Evolutionary conservation across 2,797 vertebrate genomes (phyloP).

Genomic region (Acanthurus tractus): DNA sequence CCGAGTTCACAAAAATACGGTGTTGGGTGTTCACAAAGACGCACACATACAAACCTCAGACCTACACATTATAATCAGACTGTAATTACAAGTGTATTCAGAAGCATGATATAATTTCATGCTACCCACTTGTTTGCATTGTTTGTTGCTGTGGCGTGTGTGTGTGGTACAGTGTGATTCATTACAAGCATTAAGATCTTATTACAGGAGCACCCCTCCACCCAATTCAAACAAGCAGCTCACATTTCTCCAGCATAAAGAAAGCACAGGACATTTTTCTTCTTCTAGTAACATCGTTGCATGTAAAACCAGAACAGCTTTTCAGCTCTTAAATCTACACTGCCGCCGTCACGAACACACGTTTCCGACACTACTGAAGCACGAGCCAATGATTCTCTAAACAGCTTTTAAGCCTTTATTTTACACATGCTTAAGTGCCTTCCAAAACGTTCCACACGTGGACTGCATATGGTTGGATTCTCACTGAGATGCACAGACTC

Average conservation of each 20-base stretch:
- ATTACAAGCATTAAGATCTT: slow-evolving; percentile 6
- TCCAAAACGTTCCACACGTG: slow-evolving; percentile 25
- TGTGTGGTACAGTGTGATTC: slow-evolving; percentile 1
- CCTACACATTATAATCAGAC: neutral
- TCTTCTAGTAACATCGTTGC: neutral
- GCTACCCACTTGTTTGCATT: slow-evolving; percentile 11
- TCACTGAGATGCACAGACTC: slow-evolving; percentile 17
- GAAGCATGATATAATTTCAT: neutral
- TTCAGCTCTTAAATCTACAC: slow-evolving; percentile 28
- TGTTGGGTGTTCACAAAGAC: slow-evolving; percentile 31
- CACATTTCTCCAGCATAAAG: neutral
- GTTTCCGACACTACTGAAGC: slow-evolving; percentile 26
- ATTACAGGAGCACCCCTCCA: neutral
- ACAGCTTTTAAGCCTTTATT: slow-evolving; percentile 21
- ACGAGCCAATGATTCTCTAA: neutral
- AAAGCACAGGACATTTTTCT: neutral
- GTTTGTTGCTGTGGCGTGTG: neutral
- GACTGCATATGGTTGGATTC: slow-evolving; percentile 16
- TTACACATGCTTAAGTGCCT: slow-evolving; percentile 44
- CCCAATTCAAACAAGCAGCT: neutral
- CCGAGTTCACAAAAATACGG: slow-evolving; percentile 47
- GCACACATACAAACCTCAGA: slow-evolving; percentile 11
- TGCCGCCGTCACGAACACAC: neutral
- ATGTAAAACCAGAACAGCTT: slow-evolving; percentile 23
- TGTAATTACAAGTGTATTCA: slow-evolving; percentile 6